phyloP scores from a whole-genome alignment of 2,888 invertebrate genomes.

The Nineta flava region DNA sequence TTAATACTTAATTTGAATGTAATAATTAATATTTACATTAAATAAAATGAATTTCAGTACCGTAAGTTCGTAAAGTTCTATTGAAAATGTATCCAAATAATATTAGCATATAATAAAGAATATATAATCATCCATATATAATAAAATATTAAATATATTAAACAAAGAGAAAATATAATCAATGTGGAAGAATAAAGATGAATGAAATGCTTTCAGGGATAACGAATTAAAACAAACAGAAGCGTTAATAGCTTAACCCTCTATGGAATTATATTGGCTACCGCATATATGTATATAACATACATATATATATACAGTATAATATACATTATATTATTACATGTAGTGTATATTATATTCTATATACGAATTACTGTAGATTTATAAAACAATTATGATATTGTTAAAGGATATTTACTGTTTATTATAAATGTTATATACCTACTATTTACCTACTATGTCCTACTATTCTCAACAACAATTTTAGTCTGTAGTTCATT shows the following conservation, averaged over 20 bases:
- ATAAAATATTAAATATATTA: too few species aligned
- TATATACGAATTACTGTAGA: neutral
- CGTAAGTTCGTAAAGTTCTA: too few species aligned
- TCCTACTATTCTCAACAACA: too few species aligned
- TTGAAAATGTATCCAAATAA: too few species aligned
- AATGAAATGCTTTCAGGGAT: constrained; percentile 1
- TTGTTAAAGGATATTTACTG: neutral
- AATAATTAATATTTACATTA: too few species aligned
- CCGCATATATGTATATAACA: neutral
- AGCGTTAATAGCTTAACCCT: constrained; percentile 5
- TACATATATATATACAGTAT: neutral
- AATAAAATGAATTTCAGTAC: too few species aligned
- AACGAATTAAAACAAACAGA: constrained; percentile 5
- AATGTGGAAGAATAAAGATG: constrained; percentile 5
- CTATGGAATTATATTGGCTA: constrained; percentile 14
- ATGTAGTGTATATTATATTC: neutral
- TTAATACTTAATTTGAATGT: too few species aligned
- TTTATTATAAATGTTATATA: neutral
- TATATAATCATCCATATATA: too few species aligned
- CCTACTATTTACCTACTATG: too few species aligned
- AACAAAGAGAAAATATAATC: neutral
- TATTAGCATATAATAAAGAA: too few species aligned
- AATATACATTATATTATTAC: neutral
- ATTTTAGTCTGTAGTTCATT: too few species aligned
- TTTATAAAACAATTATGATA: neutral